A percentile compares a stretch with the other conserved stretches of the same genome.
These are phyloP conservation scores for Polia nebulosa DNA, from an alignment of 2,888 invertebrate genomes.

Conservation along the genomic window DNA sequence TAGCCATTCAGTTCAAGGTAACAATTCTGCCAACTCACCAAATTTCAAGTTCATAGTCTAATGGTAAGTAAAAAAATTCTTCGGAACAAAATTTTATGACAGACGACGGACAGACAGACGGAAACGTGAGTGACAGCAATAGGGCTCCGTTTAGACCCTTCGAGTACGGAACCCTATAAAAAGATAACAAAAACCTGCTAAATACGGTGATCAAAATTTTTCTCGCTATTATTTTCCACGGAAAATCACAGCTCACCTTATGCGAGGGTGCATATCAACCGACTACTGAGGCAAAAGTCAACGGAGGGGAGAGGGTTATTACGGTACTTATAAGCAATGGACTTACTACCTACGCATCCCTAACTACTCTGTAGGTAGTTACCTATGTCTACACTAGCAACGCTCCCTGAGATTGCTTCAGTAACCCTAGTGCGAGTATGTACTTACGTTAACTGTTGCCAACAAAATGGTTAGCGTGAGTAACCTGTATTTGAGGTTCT, in stretches of 20 bases:
- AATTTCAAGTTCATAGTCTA: no score
- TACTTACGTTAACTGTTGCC: neutral
- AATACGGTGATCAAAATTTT: conserved; percentile 11
- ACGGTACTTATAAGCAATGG: conserved; percentile 60
- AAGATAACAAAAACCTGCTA: neutral
- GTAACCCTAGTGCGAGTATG: neutral
- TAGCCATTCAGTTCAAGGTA: no score
- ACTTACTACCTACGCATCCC: conserved; percentile 49
- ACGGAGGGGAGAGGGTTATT: conserved; percentile 64
- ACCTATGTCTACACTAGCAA: conserved; percentile 27
- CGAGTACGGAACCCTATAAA: no score
- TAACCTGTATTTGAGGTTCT: no score
- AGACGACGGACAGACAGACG: no score
- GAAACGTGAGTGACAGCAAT: no score
- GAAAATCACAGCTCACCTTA: conserved; percentile 49
- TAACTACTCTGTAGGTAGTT: conserved; percentile 31
- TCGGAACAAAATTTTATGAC: no score
- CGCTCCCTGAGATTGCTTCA: neutral
- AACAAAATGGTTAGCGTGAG: neutral
- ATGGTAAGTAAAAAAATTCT: no score
- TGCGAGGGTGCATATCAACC: conserved; percentile 55
- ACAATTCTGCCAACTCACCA: no score
- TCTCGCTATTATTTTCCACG: conserved; percentile 14
- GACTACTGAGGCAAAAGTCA: conserved; percentile 62
- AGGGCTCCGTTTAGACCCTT: no score